These are phyloP conservation scores for Gryon sp. DNA, from an alignment of 1,140 invertebrate genomes.

Conservation along the genomic window DNA sequence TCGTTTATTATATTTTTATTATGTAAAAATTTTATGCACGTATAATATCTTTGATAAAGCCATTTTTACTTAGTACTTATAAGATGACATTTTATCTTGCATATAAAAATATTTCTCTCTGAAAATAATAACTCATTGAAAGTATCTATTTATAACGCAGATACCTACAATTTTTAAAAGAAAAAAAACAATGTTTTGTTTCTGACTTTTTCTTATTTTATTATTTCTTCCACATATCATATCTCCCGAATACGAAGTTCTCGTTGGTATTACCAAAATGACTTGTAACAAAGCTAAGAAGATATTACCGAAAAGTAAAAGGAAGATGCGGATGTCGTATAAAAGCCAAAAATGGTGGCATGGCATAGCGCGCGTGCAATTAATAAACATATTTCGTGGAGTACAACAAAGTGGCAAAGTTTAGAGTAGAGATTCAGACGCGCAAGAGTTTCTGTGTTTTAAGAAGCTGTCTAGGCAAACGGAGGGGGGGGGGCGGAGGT, in stretches of 20 bases:
- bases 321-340: slow-evolving; percentile 48
- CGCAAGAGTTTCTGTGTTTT: slow-evolving; percentile 68
- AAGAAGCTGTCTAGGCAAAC: slow-evolving; percentile 54
- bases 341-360: slow-evolving; percentile 61
- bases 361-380: slow-evolving; percentile 60
- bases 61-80: too few relatives aligned
- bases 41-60: too few relatives aligned
- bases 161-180: too few relatives aligned
- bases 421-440: slow-evolving; percentile 66
- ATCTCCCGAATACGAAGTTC: slow-evolving; percentile 33
- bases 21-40: too few relatives aligned
- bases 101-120: too few relatives aligned
- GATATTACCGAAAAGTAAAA: slow-evolving; percentile 53
- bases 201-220: too few relatives aligned
- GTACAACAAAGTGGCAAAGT: slow-evolving; percentile 68
- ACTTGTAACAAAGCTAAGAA: slow-evolving; percentile 45
- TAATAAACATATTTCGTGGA: slow-evolving; percentile 71
- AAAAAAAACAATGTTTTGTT: too few relatives aligned
- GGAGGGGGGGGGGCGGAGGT: neutral
- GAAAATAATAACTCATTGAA: too few relatives aligned
- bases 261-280: slow-evolving; percentile 44
- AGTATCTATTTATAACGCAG: too few relatives aligned
- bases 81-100: too few relatives aligned
- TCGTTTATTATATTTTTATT: too few relatives aligned
- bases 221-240: too few relatives aligned